These are phyloP conservation scores for Pica pica DNA, from an alignment of 2,113 vertebrate species.

Conservation along the genomic window DNA sequence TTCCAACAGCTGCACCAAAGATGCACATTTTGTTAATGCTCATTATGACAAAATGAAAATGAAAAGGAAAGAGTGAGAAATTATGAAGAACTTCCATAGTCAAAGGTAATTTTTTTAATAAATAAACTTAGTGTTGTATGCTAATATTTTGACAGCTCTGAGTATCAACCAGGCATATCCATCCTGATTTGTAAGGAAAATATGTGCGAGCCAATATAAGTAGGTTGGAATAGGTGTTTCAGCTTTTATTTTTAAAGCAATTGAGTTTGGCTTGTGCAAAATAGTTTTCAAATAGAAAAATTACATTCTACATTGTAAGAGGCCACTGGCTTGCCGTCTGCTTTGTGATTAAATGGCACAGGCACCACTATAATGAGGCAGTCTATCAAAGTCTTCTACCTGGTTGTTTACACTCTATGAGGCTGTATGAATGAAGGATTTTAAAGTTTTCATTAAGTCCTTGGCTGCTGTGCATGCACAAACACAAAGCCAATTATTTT, in stretches of 20 bases:
- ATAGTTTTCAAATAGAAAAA: slow-evolving; percentile 32
- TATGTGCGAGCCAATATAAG: background rate
- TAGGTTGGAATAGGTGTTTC: background rate
- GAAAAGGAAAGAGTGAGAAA: background rate
- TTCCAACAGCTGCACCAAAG: background rate
- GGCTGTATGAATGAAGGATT: slow-evolving; percentile 26
- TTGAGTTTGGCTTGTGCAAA: background rate
- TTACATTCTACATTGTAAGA: background rate
- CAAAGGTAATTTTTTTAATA: background rate
- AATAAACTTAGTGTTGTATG: background rate
- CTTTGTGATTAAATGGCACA: slow-evolving; percentile 41
- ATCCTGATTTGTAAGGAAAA: background rate
- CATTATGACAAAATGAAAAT: background rate
- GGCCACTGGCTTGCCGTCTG: background rate
- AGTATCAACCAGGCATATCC: background rate
- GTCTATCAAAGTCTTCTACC: slow-evolving; percentile 53
- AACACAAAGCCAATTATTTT: slow-evolving; percentile 58
- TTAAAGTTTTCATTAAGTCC: slow-evolving; percentile 60
- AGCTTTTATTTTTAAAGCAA: background rate
- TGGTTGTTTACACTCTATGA: slow-evolving; percentile 51
- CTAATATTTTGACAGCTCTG: background rate
- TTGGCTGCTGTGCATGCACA: slow-evolving; percentile 38
- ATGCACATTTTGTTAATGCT: background rate
- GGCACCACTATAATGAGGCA: slow-evolving; percentile 24
- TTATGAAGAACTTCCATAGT: background rate